Evolutionary conservation across 2,113 vertebrate species (phyloP), one percentile per base, ranked within the genome.

Genomic region (Chloebia gouldiae): DNA sequence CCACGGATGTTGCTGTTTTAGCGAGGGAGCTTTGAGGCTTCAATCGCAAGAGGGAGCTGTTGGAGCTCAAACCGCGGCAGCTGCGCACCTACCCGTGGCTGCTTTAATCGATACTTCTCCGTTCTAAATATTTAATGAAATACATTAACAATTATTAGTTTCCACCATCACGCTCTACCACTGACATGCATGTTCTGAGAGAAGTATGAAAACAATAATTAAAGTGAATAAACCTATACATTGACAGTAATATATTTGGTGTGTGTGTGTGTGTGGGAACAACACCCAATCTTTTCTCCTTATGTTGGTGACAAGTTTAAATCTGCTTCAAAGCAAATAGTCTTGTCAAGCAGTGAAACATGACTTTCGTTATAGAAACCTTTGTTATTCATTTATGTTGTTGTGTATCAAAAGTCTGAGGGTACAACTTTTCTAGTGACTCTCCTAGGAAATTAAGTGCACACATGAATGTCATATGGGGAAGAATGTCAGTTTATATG

Each of bases 1-100:
- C 10, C 40, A 8, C 35, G 15, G 72, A 86, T 7, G 31, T 23
- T 59, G 82, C 79, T 50, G 15, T 5, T 85, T 9, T 39, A 73
- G 28, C 53, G 16, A 22, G 35, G 61, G 56, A 63, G 70, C 64
- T 97, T 95, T 49, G 76, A 18, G 50, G 3, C 15, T 84, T 56
- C 66, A 31, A 65, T 39, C 98, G 94, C 97, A 94, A 98, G 98
- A 98, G 98, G 98, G 98, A 93, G 97, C 97, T 98, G 96, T 98
- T 98, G 97, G 96, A 96, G 95, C 95, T 98, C 61, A 93, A 97
- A 98, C 97, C 25, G 25, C 14, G 11, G 13, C 49, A 51, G 13
- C 35, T 1, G 68, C 33, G 9, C 51, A 4, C n/a, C 68, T 60
- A 35, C 28, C 10, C 40, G 28, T 40, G 84, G 86, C 93, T 19